Percentiles rank a stretch among this genome's conserved stretches.
Evolutionary conservation across 2,797 vertebrate genomes (phyloP).

Genomic region (Orientallactaga sibirica): DNA sequence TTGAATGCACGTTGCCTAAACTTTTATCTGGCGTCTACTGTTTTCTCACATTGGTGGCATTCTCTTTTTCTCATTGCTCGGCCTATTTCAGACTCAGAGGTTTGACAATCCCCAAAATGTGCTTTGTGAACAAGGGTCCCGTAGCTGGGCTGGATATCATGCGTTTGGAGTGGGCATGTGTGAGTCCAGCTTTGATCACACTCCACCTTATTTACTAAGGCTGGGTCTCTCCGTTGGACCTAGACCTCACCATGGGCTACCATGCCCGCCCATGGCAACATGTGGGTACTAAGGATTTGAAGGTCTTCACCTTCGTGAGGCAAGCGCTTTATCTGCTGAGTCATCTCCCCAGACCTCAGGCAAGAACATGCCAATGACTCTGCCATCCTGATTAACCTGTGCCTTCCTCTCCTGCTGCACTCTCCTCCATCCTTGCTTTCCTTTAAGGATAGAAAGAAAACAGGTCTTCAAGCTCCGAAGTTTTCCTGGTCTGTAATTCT

Average conservation of each 20-base stretch:
- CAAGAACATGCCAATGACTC: neutral
- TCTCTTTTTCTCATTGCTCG: neutral
- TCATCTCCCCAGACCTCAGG: too few species aligned
- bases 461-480: neutral
- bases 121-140: neutral
- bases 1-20: neutral
- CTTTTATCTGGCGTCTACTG: neutral
- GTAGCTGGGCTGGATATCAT: too few species aligned
- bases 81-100: neutral
- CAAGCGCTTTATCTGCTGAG: too few species aligned
- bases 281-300: too few species aligned
- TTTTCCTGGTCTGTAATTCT: neutral
- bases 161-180: too few species aligned
- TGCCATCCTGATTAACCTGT: neutral
- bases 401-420: neutral
- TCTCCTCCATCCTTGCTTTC: neutral
- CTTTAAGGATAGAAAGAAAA: neutral
- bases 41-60: neutral
- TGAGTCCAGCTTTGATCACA: too few species aligned
- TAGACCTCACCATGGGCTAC: too few species aligned
- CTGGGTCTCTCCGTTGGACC: too few species aligned
- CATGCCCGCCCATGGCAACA: too few species aligned
- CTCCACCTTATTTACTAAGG: too few species aligned
- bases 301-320: too few species aligned
- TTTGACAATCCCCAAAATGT: slow-evolving; percentile 20